Evolutionary conservation across 2,888 invertebrate genomes (phyloP).

Genomic region (Chromoteleia sp.): DNA sequence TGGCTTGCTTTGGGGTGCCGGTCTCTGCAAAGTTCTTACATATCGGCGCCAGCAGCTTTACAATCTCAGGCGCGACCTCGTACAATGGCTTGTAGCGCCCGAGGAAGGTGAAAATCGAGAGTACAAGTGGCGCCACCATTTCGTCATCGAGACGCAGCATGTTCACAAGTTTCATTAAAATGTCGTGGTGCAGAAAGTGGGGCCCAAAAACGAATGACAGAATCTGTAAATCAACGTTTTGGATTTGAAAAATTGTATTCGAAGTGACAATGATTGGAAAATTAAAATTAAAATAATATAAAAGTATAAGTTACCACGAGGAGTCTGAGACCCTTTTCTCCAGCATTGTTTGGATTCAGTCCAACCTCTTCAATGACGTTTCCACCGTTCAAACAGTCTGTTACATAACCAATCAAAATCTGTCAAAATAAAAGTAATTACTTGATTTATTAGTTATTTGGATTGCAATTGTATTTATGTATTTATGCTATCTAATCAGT

Average conservation of each 20-base stretch:
- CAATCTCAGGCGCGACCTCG: slow-evolving; percentile 90
- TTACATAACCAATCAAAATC: slow-evolving; percentile 86
- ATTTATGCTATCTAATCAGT: too few relatives aligned
- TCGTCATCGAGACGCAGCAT: slow-evolving; percentile 93
- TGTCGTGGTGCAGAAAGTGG: slow-evolving; percentile 95
- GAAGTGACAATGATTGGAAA: too few relatives aligned
- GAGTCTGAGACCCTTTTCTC: slow-evolving; percentile 95
- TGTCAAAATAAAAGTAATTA: slow-evolving; percentile 70
- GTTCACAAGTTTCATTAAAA: slow-evolving; percentile 90
- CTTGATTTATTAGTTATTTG: background rate
- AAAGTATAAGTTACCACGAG: slow-evolving; percentile 88
- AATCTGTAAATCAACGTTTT: slow-evolving; percentile 88
- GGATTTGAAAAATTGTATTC: too few relatives aligned
- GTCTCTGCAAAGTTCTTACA: slow-evolving; percentile 95
- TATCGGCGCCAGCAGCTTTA: slow-evolving; percentile 92
- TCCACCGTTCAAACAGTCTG: slow-evolving; percentile 90
- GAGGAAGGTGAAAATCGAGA: slow-evolving; percentile 93
- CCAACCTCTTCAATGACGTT: slow-evolving; percentile 90
- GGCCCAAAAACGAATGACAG: slow-evolving; percentile 96
- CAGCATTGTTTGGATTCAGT: slow-evolving; percentile 92
- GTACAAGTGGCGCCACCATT: slow-evolving; percentile 91
- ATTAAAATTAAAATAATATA: background rate
- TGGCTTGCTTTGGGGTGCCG: slow-evolving; percentile 97
- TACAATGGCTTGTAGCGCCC: slow-evolving; percentile 94
- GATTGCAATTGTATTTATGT: too few relatives aligned